Evolutionary conservation across 2,113 vertebrate genomes (phyloP).

Genomic region (Cryptomyrus ogoouensis): DNA sequence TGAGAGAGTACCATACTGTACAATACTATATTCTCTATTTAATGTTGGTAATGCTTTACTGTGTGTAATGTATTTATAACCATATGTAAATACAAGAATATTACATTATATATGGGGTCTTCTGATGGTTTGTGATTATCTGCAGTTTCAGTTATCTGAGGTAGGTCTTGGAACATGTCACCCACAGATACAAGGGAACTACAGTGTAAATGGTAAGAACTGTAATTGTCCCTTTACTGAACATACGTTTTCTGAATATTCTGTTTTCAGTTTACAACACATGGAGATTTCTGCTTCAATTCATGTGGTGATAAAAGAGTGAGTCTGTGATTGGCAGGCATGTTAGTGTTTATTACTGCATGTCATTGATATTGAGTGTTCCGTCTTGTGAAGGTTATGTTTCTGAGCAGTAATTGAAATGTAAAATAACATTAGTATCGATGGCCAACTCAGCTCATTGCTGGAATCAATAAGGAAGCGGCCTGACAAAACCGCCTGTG

Average conservation of each 20-base stretch:
- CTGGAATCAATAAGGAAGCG: constrained; percentile 86
- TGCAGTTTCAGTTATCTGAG: neutral
- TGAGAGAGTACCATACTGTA: neutral
- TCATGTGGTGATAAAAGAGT: neutral
- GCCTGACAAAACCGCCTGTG: constrained; percentile 28
- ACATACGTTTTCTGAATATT: neutral
- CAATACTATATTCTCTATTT: neutral
- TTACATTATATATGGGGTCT: neutral
- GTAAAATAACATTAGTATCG: constrained; percentile 88
- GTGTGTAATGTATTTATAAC: neutral
- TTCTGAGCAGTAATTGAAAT: constrained; percentile 85
- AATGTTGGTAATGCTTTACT: neutral
- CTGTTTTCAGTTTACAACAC: neutral
- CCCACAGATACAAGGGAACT: neutral
- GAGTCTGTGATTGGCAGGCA: neutral
- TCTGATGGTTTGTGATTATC: neutral
- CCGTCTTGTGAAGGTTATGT: constrained; percentile 58
- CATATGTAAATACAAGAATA: neutral
- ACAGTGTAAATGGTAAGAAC: neutral
- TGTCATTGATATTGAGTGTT: neutral
- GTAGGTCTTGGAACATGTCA: neutral
- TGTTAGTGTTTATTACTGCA: neutral
- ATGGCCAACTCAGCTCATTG: constrained; percentile 88
- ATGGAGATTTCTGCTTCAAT: neutral
- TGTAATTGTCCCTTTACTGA: neutral